Percentiles rank a stretch among this genome's conserved stretches.
Conservation (phyloP, 2,797 vertebrate genomes). For the Sebastiscus tertius region DNA sequence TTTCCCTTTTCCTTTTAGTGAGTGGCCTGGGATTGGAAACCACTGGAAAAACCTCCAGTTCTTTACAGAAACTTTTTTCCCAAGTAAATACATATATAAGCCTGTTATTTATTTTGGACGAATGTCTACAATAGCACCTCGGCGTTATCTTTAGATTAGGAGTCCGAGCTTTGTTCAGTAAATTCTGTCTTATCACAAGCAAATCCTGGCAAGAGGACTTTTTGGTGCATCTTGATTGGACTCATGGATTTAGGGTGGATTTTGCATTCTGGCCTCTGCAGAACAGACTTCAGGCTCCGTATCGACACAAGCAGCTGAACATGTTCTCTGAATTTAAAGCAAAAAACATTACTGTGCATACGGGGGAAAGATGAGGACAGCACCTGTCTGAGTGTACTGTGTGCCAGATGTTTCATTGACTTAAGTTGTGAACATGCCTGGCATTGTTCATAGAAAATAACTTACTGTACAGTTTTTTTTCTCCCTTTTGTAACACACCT, state of each 20-base stretch:
- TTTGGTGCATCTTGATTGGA: slow-evolving; percentile 42
- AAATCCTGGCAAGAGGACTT: slow-evolving; percentile 17
- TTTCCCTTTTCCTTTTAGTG: neutral
- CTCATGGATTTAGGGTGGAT: slow-evolving; percentile 42
- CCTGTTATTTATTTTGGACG: neutral
- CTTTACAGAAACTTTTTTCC: neutral
- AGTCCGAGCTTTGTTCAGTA: neutral
- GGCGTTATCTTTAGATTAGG: slow-evolving; percentile 22
- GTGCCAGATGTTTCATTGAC: neutral
- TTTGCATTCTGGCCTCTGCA: slow-evolving; percentile 9
- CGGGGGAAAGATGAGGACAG: slow-evolving; percentile 5
- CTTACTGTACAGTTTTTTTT: neutral
- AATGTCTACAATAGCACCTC: neutral
- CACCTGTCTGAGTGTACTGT: neutral
- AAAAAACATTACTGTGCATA: neutral
- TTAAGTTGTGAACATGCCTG: slow-evolving; percentile 7
- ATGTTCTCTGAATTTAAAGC: slow-evolving; percentile 21
- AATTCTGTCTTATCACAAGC: slow-evolving; percentile 31
- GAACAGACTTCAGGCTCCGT: slow-evolving; percentile 2
- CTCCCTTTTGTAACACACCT: neutral
- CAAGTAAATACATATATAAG: neutral
- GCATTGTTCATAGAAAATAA: neutral
- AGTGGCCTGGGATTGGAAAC: neutral
- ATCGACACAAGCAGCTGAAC: slow-evolving; percentile 8
- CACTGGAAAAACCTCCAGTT: neutral